Conservation (phyloP, 1,140 invertebrate species). For the Drosophila tani region DNA sequence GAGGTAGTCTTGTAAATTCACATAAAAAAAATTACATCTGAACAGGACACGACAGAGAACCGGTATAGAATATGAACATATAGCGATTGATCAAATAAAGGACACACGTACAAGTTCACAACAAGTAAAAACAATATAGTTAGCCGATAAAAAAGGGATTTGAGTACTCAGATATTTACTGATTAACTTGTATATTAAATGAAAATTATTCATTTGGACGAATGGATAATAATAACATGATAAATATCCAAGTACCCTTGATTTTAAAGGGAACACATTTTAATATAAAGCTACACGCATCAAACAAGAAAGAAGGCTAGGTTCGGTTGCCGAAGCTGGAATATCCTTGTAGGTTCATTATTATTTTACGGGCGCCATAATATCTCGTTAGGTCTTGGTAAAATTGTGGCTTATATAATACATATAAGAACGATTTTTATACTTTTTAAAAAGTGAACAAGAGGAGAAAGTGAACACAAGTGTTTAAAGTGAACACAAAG, state of each 20-base stretch:
- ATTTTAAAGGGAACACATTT: neutral
- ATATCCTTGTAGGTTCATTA: neutral
- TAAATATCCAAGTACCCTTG: neutral
- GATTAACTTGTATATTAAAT: neutral
- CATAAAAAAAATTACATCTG: neutral
- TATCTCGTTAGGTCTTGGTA: neutral
- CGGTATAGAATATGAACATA: neutral
- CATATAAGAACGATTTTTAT: no score
- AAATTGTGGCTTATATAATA: no score
- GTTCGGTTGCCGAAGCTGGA: neutral
- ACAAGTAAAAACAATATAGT: neutral
- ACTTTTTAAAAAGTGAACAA: no score
- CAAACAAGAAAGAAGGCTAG: neutral
- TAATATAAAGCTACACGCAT: neutral
- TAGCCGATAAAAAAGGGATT: neutral
- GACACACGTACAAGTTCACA: neutral
- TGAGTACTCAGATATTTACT: neutral
- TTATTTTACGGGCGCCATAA: neutral
- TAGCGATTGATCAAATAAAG: conserved; percentile 5
- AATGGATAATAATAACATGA: no score
- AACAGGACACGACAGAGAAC: conserved; percentile 7
- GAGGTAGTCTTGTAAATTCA: neutral
- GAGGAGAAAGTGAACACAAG: neutral
- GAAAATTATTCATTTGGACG: neutral
- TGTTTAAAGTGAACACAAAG: neutral